Base-by-base conservation (phyloP, 1,140 invertebrate species). In the Eumaeus atala region DNA sequence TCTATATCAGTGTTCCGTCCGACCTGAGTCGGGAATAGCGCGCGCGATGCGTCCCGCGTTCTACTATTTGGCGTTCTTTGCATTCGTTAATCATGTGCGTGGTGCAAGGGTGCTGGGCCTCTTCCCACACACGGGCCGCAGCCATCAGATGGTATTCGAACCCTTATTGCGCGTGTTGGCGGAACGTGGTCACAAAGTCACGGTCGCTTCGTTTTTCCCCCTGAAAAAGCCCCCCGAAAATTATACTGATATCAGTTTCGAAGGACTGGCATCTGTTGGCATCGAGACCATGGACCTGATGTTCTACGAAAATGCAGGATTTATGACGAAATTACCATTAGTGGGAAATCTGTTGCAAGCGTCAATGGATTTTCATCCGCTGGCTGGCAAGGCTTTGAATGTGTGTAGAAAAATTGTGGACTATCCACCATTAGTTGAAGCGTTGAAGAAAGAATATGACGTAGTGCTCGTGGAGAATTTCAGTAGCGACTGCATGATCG, bases 91-190 rank as follows among this genome's bases (percentile, higher is more conserved):
- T 35, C 36, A 61, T 33, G 57, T 48, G 1, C 42, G 58, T n/a
- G 35, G 54, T 28, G 71, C 67, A 7, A 66, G 74, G 8, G 90
- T 94, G 53, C 74, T 94, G 0, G 91, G 84, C 0, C 59, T 93
- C 0, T 90, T 93, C 62, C 87, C 89, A 1, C 90, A 92, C 72
- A 88, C 87, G 0, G 91, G 92, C 1, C 91, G 89, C 58, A 93
- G 92, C 66, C 93, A 94, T 58, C 92, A 92, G 58, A 87, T 89
- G 58, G 90, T 92, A 8, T 92, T 92, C 67, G 83, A 91, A 14
- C 91, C 92, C 0, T 72, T 94, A 3, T 68, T 93, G 0, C 71
- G 88, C 28, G 89, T 81, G 35, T 64, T 94, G 47, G 89, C 89
- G 0, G 69, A 74, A 16, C 87, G 89, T 10, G 92, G 92, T 0